Percentiles rank a stretch among this genome's conserved stretches.
These are phyloP conservation scores for Acanthoscelides obtectus DNA, from an alignment of 2,888 invertebrate species.

Conservation along the genomic window DNA sequence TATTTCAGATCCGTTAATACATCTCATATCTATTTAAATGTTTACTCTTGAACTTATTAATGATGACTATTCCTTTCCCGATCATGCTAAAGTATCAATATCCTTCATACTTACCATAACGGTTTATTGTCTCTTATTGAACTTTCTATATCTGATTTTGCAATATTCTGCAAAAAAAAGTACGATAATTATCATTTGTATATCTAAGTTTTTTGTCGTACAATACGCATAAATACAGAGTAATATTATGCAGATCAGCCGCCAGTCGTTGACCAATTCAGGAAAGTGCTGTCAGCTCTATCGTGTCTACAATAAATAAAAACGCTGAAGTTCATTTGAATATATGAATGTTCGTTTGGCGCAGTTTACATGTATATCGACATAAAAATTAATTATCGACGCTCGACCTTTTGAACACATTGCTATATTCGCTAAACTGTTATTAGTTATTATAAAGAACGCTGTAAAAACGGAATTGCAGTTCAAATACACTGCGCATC, in stretches of 20 bases:
- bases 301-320: not conserved
- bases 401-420: not conserved
- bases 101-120: not conserved
- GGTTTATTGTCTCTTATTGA: not conserved
- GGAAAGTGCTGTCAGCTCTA: not conserved
- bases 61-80: no score
- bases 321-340: not conserved
- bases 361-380: not conserved
- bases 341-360: not conserved
- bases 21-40: no score
- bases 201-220: not conserved
- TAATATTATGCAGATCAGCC: not conserved
- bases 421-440: not conserved
- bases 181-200: not conserved
- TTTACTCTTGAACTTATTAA: no score
- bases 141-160: not conserved
- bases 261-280: not conserved
- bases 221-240: not conserved
- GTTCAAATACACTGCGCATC: no score
- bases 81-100: no score
- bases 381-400: not conserved
- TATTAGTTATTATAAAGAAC: not conserved
- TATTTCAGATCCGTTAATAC: no score
- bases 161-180: not conserved
- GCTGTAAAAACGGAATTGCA: no score